Percentiles rank a stretch among this genome's conserved stretches.
Evolutionary conservation across 2,113 vertebrate genomes (phyloP).

Genomic region (Myiozetetes cayanensis): DNA sequence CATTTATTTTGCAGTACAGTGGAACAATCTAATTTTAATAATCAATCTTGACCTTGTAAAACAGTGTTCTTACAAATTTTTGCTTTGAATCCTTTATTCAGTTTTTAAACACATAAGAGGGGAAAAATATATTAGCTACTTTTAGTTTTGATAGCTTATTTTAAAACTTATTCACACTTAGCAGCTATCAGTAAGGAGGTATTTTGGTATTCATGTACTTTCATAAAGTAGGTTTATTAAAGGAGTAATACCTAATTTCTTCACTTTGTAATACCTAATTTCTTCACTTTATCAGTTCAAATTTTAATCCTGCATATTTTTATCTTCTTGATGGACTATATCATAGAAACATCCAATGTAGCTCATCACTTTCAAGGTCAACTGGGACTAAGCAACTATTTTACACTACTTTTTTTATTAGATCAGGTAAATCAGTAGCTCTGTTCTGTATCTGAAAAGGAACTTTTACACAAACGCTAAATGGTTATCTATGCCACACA

Average conservation of each 20-base stretch:
- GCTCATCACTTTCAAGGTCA: slow-evolving; percentile 70
- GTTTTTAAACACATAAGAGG: background rate
- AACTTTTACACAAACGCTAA: background rate
- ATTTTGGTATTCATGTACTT: slow-evolving; percentile 6
- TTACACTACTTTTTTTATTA: background rate
- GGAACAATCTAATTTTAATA: background rate
- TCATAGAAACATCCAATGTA: slow-evolving; percentile 54
- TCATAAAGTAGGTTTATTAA: slow-evolving; percentile 11
- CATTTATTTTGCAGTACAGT: background rate
- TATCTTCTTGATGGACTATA: slow-evolving; percentile 72
- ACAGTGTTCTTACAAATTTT: background rate
- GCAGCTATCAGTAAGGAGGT: background rate
- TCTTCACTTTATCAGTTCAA: slow-evolving; percentile 70
- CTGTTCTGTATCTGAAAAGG: background rate
- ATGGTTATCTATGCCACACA: background rate
- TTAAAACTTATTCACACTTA: background rate
- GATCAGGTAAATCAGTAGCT: slow-evolving; percentile 7
- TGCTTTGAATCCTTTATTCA: background rate
- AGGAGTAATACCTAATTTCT: slow-evolving; percentile 70
- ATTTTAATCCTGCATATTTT: slow-evolving; percentile 73
- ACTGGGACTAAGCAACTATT: slow-evolving; percentile 44
- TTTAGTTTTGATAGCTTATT: background rate
- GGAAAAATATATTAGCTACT: background rate
- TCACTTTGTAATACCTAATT: slow-evolving; percentile 72
- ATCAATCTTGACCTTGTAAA: background rate